A percentile compares a stretch with the other conserved stretches of the same genome.
These are phyloP conservation scores for Drosophila chauvacae DNA, from an alignment of 1,140 invertebrate genomes.

Conservation along the genomic window DNA sequence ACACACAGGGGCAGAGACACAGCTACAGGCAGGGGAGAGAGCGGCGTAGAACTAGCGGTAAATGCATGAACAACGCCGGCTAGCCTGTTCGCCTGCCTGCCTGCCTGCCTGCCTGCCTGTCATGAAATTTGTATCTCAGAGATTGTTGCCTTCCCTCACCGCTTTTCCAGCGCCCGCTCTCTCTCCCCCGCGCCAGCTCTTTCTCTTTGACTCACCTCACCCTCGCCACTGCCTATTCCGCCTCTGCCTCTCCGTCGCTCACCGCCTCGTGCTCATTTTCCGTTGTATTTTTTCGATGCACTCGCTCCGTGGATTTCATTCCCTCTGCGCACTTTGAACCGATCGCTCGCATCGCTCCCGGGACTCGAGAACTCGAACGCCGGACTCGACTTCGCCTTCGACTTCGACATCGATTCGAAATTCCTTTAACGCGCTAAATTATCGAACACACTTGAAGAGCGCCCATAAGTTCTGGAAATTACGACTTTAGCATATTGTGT, in stretches of 20 bases:
- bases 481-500: constrained; percentile 52
- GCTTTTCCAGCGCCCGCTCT: constrained; percentile 9
- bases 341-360: constrained; percentile 75
- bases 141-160: constrained; percentile 32
- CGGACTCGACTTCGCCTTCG: constrained; percentile 16
- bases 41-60: constrained; percentile 73
- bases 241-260: constrained; percentile 31
- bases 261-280: constrained; percentile 74
- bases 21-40: constrained; percentile 26
- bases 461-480: constrained; percentile 30
- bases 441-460: constrained; percentile 27
- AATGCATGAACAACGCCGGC: constrained; percentile 75
- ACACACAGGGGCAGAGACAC: constrained; percentile 27
- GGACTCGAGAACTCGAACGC: constrained; percentile 24
- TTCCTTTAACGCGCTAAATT: constrained; percentile 34
- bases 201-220: constrained; percentile 36
- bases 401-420: constrained; percentile 20
- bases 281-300: constrained; percentile 80
- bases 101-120: constrained; percentile 32
- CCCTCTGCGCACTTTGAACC: constrained; percentile 80
- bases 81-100: neutral
- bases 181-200: constrained; percentile 17
- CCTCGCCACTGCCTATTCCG: constrained; percentile 16
- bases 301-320: constrained; percentile 66
- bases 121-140: constrained; percentile 77